A percentile compares a stretch with the other conserved stretches of the same genome.
Conservation (phyloP, 2,797 vertebrate species). For the Morus bassanus region DNA sequence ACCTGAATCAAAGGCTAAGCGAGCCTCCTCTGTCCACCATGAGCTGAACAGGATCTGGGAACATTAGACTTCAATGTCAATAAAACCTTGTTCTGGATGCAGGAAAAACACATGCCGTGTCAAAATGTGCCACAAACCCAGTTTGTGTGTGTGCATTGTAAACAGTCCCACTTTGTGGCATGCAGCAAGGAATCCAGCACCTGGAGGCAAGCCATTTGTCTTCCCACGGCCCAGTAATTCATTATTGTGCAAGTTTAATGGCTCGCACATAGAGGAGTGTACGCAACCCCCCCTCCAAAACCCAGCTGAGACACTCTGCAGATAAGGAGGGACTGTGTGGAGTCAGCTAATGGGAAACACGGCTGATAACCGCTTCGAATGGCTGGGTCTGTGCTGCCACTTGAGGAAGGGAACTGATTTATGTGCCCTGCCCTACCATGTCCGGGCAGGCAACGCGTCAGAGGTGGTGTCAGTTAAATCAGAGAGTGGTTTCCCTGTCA, state of each 20-base stretch:
- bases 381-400: background rate
- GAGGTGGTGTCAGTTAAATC: background rate
- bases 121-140: background rate
- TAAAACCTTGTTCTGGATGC: background rate
- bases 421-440: background rate
- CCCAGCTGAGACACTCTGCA: background rate
- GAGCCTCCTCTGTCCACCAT: background rate
- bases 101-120: background rate
- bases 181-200: background rate
- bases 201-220: conserved; percentile 24
- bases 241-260: background rate
- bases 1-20: background rate
- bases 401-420: background rate
- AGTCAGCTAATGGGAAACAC: background rate
- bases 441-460: background rate
- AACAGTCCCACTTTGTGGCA: background rate
- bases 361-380: background rate
- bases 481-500: background rate
- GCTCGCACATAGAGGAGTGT: background rate
- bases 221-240: background rate
- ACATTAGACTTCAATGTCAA: background rate
- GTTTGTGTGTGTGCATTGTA: background rate
- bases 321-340: background rate
- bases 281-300: background rate
- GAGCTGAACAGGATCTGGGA: background rate